phyloP scores from a whole-genome alignment of 2,113 vertebrate species.

The Mesocricetus auratus region DNA sequence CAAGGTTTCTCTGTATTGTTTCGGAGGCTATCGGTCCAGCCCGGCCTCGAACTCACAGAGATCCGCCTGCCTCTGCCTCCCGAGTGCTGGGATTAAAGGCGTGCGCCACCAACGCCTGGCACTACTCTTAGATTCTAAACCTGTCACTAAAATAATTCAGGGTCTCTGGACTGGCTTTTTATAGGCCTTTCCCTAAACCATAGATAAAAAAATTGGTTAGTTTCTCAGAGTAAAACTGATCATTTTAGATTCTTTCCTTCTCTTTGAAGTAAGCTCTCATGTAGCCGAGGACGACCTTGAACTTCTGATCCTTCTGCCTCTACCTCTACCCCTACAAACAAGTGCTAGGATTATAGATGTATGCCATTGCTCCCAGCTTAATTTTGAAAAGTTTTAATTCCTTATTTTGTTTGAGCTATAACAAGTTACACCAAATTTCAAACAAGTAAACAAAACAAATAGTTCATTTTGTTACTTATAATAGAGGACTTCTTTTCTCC shows the following conservation, averaged over 20 bases:
- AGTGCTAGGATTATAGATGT: not conserved
- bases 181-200: not conserved
- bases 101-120: too few species aligned
- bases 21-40: too few species aligned
- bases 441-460: conserved; percentile 28
- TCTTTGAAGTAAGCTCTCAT: not conserved
- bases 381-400: conserved; percentile 8
- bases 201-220: not conserved
- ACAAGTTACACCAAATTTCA: conserved; percentile 30
- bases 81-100: too few species aligned
- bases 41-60: too few species aligned
- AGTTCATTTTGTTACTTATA: conserved; percentile 40
- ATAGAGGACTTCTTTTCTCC: not conserved
- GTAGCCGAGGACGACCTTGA: not conserved
- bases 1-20: too few species aligned
- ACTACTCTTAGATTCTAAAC: conserved; percentile 51
- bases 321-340: not conserved
- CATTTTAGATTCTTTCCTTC: not conserved
- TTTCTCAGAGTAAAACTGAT: conserved; percentile 44
- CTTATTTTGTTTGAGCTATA: conserved; percentile 48
- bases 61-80: too few species aligned
- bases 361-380: not conserved
- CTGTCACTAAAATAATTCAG: conserved; percentile 10
- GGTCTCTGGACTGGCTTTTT: not conserved
- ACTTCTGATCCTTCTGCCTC: not conserved